Evolutionary conservation across 2,888 invertebrate species (phyloP).

Genomic region (Anaspis maculata): DNA sequence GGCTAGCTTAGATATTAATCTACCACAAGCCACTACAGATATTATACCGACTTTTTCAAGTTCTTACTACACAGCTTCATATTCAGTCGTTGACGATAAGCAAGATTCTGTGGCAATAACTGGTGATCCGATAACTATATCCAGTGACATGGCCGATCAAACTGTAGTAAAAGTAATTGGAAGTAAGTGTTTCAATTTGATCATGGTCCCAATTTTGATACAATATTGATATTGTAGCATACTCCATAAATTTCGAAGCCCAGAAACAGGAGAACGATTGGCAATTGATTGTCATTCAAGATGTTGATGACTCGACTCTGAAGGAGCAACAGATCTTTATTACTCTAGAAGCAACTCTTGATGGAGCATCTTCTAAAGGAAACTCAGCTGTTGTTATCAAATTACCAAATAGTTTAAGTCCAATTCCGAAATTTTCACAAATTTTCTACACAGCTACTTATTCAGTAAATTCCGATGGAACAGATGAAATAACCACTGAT

Average conservation of each 20-base stretch:
- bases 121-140: slow-evolving; percentile 6
- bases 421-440: background rate
- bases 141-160: slow-evolving; percentile 5
- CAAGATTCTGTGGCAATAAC: slow-evolving; percentile 8
- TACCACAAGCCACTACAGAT: background rate
- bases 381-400: background rate
- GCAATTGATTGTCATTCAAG: no score
- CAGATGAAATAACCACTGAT: no score
- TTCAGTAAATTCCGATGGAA: no score
- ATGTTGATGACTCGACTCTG: no score
- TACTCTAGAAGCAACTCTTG: background rate
- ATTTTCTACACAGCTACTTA: no score
- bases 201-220: no score
- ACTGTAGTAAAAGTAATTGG: slow-evolving; percentile 1
- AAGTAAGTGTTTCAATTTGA: slow-evolving; percentile 2
- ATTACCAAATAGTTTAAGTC: background rate
- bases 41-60: background rate
- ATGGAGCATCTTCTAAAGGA: background rate
- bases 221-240: no score
- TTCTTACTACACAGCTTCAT: background rate
- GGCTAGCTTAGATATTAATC: no score
- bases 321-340: no score
- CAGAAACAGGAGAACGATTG: no score
- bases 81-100: background rate
- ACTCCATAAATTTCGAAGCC: no score